Evolutionary conservation across 2,888 invertebrate species (phyloP), one percentile per base, ranked within the genome.

Genomic region (Megalurothrips usitatus): DNA sequence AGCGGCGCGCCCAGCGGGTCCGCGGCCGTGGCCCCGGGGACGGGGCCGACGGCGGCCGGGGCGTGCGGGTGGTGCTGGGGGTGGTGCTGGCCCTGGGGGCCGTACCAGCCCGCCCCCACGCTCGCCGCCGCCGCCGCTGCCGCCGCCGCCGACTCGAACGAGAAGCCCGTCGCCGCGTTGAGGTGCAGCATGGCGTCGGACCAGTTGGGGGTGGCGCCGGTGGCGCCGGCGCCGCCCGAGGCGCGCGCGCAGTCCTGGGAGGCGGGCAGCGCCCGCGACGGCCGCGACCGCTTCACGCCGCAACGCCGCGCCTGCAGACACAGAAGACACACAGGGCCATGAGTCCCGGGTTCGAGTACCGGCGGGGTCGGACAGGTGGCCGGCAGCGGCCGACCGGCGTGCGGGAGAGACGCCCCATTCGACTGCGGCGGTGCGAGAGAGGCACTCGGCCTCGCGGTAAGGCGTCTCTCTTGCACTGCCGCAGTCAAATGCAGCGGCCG

Each of bases 121-220:
- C 14, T 19, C 6, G 52, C 52, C 52, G 52, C 52, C 52, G 52
- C 52, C 52, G 58, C 58, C 19, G 58, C 58, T n/a, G 58, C 58
- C 58, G 58, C 58, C 58, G 58, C 58, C 58, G 58, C 58, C 58
- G 58, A 58, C 68, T 75, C 68, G 68, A 75, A 75, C 23, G 68
- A 23, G 68, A 68, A 68, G 68, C 68, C 68, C 9, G 68, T 4
- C 68, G 68, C 68, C 68, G 68, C 68, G 68, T 75, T 23, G 23
- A 75, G 68, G 68, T 75, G 68, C 23, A 75, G 68, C 68, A 75
- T 75, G 68, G 68, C 26, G 68, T 75, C 68, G 10, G 68, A 75
- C 68, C 68, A 75, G 68, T 10, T 75, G 23, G 68, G 68, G 1
- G 68, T 75, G 68, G 68, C 68, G 52, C 52, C n/a, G n/a, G 52